Evolutionary conservation across 2,888 invertebrate species (phyloP).

Genomic region (Macrosoma leucophasiata): DNA sequence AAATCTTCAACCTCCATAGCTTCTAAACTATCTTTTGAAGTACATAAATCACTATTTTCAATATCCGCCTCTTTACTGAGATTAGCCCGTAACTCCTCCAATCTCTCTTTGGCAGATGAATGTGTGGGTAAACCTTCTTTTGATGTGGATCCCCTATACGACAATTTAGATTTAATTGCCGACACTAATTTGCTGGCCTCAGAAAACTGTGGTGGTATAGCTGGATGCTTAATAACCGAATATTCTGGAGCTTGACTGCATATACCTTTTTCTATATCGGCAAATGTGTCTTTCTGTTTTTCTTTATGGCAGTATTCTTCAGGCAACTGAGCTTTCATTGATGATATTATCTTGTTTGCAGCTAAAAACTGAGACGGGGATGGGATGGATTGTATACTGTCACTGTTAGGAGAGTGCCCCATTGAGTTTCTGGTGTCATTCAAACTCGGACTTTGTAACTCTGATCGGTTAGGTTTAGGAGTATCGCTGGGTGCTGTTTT

Average conservation of each 20-base stretch:
- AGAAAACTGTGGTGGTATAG: slow-evolving; percentile 65
- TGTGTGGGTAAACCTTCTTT: slow-evolving; percentile 36
- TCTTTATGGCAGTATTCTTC: slow-evolving; percentile 50
- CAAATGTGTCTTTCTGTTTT: slow-evolving; percentile 59
- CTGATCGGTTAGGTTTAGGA: slow-evolving; percentile 27
- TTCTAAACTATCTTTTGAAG: slow-evolving; percentile 30
- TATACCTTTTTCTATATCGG: slow-evolving; percentile 63
- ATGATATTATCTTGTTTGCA: slow-evolving; percentile 63
- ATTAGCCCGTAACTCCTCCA: slow-evolving; percentile 41
- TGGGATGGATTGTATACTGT: slow-evolving; percentile 49
- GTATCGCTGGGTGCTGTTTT: slow-evolving; percentile 1
- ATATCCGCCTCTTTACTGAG: slow-evolving; percentile 36
- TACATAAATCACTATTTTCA: slow-evolving; percentile 16
- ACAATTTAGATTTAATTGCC: slow-evolving; percentile 61
- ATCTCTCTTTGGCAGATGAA: slow-evolving; percentile 44
- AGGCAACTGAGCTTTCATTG: slow-evolving; percentile 66
- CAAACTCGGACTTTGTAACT: slow-evolving; percentile 34
- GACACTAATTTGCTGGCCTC: slow-evolving; percentile 63
- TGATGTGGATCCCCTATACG: slow-evolving; percentile 40
- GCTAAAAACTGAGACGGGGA: slow-evolving; percentile 66
- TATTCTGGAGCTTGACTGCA: slow-evolving; percentile 60
- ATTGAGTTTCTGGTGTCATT: slow-evolving; percentile 40
- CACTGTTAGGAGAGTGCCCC: slow-evolving; percentile 50
- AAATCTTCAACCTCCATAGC: slow-evolving; percentile 57
- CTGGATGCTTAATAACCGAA: slow-evolving; percentile 59